Evolutionary conservation across 2,113 vertebrate species (phyloP), one percentile per base, ranked within the genome.

Genomic region (Probosciger aterrimus): DNA sequence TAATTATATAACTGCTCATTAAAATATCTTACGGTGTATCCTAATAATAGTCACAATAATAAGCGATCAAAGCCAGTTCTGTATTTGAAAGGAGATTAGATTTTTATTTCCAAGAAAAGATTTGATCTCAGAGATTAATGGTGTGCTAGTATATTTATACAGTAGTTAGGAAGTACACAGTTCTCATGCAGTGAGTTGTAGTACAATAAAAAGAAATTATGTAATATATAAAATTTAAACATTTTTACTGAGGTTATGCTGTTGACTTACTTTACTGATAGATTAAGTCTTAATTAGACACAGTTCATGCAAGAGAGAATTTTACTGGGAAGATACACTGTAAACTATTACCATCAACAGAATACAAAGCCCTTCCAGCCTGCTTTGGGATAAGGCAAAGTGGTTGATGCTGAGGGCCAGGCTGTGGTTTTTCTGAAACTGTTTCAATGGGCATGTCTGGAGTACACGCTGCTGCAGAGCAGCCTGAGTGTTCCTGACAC

Each of bases 231-330:
- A 87, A 87, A 84, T 63, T 4, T 24, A 31, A 70, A 27, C 18
- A 8, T 31, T 69, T 90, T 65, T 84, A 25, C 14, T 33, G 52
- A 52, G 18, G 24, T 83, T 65, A 24, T 86, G 44, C 13, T 53
- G 43, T 87, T 92, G 49, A 70, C 7, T 76, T 65, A 49, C 35
- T 68, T 71, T 22, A 37, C 14, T 63, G 24, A 28, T 83, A 37
- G 30, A 20, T 83, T 8, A 70, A 41, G 12, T 77, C 18, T 39
- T 67, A 57, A 74, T 81, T 83, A 10, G 13, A 14, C 14, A 22
- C 0, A 1, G 2, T 64, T 90, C 69, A 60, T 74, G 28, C 25
- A 81, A 41, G 20, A 49, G 0, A 0, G 9, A n/a, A 27, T 94
- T 91, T 90, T 92, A 37, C 16, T 64, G 30, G 31, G 39, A 43